Conservation (phyloP, 2,888 invertebrate genomes). For the Acleris cristana region DNA sequence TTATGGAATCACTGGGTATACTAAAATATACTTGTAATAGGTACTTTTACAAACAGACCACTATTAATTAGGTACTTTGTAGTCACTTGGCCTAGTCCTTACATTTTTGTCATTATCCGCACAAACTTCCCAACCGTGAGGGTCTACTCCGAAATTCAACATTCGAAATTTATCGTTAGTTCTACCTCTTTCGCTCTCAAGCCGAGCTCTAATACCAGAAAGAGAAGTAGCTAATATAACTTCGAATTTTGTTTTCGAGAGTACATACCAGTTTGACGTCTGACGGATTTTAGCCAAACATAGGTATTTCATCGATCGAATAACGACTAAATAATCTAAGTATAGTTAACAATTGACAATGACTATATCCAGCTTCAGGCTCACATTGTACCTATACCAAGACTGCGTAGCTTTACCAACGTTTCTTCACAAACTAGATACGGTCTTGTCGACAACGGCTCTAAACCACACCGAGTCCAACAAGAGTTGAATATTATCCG, state of each 20-base stretch:
- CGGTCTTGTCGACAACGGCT: not conserved
- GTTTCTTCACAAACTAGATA: not conserved
- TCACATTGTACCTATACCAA: conserved; percentile 21
- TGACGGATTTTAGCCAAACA: not conserved
- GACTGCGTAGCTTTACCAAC: conserved; percentile 1
- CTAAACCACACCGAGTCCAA: not conserved
- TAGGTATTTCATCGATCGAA: conserved; percentile 9
- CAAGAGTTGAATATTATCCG: not conserved
- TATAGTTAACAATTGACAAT: conserved; percentile 69
- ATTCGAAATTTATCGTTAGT: no score
- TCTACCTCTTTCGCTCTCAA: no score
- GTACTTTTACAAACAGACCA: conserved; percentile 15
- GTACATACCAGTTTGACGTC: no score
- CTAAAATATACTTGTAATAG: conserved; percentile 4
- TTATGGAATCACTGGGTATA: conserved; percentile 24
- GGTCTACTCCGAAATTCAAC: no score
- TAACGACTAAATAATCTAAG: conserved; percentile 36
- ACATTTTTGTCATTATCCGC: conserved; percentile 8
- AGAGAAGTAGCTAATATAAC: no score
- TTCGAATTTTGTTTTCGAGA: no score
- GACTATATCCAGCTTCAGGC: conserved; percentile 47
- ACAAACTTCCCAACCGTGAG: not conserved
- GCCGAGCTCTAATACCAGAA: no score
- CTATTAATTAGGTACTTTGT: conserved; percentile 34
- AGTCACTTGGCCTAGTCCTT: conserved; percentile 24